These are phyloP conservation scores for Ommatoiulus sabulosus DNA, from an alignment of 2,888 invertebrate genomes.

Conservation along the genomic window DNA sequence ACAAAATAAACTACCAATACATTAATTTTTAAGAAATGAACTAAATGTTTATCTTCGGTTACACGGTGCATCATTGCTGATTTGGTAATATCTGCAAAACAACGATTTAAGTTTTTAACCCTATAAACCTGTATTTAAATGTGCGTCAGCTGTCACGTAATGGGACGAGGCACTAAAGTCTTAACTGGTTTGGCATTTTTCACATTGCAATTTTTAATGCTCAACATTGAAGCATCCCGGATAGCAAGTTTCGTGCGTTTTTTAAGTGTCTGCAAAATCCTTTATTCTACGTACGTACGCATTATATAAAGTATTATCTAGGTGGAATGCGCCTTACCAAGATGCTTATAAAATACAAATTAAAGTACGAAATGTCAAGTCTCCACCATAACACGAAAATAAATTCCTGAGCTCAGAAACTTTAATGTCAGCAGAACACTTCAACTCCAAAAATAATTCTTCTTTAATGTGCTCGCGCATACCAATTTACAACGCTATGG, in stretches of 20 bases:
- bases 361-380: neutral
- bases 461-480: neutral
- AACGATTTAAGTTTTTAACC: neutral
- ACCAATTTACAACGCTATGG: neutral
- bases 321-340: neutral
- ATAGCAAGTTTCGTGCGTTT: neutral
- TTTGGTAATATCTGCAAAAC: too few species aligned
- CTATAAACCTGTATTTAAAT: neutral
- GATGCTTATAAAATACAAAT: constrained; percentile 42
- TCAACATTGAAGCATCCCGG: neutral
- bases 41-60: neutral
- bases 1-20: neutral
- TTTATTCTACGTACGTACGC: neutral
- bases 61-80: too few species aligned
- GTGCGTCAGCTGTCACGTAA: neutral
- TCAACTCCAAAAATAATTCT: neutral
- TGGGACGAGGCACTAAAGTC: neutral
- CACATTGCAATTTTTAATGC: neutral
- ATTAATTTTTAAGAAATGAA: neutral
- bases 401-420: neutral
- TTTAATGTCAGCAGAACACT: neutral
- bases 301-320: constrained; percentile 15
- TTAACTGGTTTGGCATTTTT: constrained; percentile 33
- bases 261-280: constrained; percentile 22
- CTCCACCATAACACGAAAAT: neutral